Conservation (phyloP, 1,140 invertebrate species). For the Drosophila pectinifera region DNA sequence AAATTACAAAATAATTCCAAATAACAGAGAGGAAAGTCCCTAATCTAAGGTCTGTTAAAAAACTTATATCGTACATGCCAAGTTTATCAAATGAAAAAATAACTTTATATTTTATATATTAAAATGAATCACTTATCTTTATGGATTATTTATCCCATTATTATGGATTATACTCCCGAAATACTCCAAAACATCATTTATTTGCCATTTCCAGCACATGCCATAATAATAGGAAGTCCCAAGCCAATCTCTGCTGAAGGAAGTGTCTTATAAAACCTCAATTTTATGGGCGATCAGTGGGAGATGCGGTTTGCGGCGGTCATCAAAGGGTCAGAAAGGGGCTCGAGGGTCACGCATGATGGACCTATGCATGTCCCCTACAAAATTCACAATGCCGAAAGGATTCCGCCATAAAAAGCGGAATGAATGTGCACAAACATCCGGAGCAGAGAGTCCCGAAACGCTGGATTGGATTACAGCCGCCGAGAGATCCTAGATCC, state of each 20-base stretch:
- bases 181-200: no score
- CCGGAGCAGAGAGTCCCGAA: conserved; percentile 13
- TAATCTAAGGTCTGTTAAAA: no score
- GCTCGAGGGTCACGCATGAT: conserved; percentile 22
- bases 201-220: conserved; percentile 7
- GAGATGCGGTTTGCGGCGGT: conserved; percentile 17
- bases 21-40: no score
- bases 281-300: conserved; percentile 28
- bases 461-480: conserved; percentile 32
- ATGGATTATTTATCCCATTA: no score
- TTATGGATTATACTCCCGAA: no score
- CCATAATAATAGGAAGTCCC: conserved; percentile 5
- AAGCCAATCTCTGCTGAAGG: no score
- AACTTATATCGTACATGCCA: no score
- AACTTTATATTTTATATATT: no score
- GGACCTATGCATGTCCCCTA: conserved; percentile 11
- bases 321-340: conserved; percentile 28
- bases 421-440: conserved; percentile 53
- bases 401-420: conserved; percentile 52
- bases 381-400: conserved; percentile 17
- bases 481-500: not conserved
- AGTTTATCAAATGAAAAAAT: no score
- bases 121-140: no score
- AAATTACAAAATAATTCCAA: not conserved
- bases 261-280: conserved; percentile 17